phyloP scores from a whole-genome alignment of 1,140 invertebrate genomes.

The Magallana angulata region DNA sequence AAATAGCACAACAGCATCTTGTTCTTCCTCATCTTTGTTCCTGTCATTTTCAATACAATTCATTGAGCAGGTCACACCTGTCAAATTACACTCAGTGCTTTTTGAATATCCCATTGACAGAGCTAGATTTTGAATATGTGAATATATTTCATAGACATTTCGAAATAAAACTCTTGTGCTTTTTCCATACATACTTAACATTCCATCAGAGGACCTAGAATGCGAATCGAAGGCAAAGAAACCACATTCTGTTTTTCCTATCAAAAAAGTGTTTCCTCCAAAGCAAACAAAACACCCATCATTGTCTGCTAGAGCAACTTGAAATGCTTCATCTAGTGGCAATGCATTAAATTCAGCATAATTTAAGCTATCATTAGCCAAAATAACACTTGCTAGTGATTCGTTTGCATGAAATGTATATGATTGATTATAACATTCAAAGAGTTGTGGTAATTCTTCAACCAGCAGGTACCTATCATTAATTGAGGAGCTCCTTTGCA shows the following conservation, averaged over 20 bases:
- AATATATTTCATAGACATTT: background rate
- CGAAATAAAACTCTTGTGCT: background rate
- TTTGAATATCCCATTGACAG: background rate
- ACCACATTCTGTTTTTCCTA: slow-evolving; percentile 1
- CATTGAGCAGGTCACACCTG: background rate
- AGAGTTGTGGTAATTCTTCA: background rate
- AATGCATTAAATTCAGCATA: slow-evolving; percentile 3
- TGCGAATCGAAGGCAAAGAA: slow-evolving; percentile 16
- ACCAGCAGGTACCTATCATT: background rate
- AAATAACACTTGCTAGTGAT: background rate
- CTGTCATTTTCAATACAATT: background rate
- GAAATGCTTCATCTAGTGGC: background rate
- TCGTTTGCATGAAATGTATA: background rate
- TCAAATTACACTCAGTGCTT: background rate
- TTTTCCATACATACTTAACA: background rate
- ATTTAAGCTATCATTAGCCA: background rate
- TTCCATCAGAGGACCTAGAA: background rate
- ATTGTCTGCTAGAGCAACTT: background rate
- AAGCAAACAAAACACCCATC: slow-evolving; percentile 11
- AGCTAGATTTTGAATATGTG: background rate
- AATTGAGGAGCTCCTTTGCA: background rate
- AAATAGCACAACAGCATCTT: background rate
- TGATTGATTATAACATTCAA: background rate
- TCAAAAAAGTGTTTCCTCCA: slow-evolving; percentile 10
- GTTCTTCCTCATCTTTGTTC: background rate